A percentile compares a stretch with the other conserved stretches of the same genome.
These are phyloP conservation scores for Ptycholaimellus sp. DNA, from an alignment of 2,888 invertebrate species.

Conservation along the genomic window DNA sequence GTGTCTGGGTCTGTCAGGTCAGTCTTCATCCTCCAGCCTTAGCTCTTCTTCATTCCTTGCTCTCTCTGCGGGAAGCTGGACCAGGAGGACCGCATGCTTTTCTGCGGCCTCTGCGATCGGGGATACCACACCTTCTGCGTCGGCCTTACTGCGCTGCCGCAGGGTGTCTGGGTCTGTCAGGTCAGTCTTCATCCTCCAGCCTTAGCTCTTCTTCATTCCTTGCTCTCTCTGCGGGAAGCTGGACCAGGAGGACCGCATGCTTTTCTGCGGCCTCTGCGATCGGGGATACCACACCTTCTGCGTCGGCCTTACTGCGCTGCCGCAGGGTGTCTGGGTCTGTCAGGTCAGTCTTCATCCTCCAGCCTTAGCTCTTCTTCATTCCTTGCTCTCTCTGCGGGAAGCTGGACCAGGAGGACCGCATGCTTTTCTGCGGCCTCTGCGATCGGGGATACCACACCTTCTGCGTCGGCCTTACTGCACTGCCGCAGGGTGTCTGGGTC, in stretches of 20 bases:
- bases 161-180: constrained; percentile 77
- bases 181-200: too few species aligned
- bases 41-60: too few species aligned
- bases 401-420: too few species aligned
- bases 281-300: constrained; percentile 77
- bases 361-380: too few species aligned
- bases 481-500: constrained; percentile 69
- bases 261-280: constrained; percentile 80
- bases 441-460: constrained; percentile 77
- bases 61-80: too few species aligned
- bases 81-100: constrained; percentile 74
- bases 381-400: too few species aligned
- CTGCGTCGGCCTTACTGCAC: constrained; percentile 54
- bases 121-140: constrained; percentile 80
- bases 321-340: constrained; percentile 74
- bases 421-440: constrained; percentile 79
- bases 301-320: constrained; percentile 52
- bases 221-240: too few species aligned
- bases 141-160: constrained; percentile 50
- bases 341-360: too few species aligned
- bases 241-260: constrained; percentile 72
- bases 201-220: too few species aligned
- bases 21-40: too few species aligned
- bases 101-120: constrained; percentile 76
- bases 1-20: constrained; percentile 83